These are phyloP conservation scores for Ctenopoma kingsleyae DNA, from an alignment of 2,797 vertebrate genomes.

Conservation along the genomic window DNA sequence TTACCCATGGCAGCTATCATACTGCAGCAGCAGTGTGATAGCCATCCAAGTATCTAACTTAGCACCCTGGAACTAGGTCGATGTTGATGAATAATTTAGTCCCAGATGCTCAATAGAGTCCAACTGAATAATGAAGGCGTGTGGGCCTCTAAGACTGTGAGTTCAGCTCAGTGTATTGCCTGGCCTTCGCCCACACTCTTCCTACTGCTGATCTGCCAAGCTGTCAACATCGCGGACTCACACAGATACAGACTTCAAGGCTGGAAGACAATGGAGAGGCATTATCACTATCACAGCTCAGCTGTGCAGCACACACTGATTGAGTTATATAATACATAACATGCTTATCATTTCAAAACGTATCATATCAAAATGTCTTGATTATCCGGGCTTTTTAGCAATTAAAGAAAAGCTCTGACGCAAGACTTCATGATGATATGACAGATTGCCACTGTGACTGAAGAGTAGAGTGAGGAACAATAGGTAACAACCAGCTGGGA, in stretches of 20 bases:
- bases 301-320: constrained; percentile 37
- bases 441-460: constrained; percentile 50
- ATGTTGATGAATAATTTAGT: constrained; percentile 86
- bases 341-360: constrained; percentile 30
- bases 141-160: constrained; percentile 73
- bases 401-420: constrained; percentile 40
- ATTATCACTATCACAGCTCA: constrained; percentile 50
- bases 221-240: constrained; percentile 71
- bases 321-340: constrained; percentile 19
- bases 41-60: constrained; percentile 83
- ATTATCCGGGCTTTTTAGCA: constrained; percentile 42
- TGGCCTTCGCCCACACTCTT: constrained; percentile 81
- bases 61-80: constrained; percentile 84
- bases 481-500: constrained; percentile 37
- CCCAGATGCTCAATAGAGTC: constrained; percentile 85
- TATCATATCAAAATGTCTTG: constrained; percentile 51
- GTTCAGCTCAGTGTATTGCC: constrained; percentile 74
- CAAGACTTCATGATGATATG: constrained; percentile 38
- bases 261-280: constrained; percentile 59
- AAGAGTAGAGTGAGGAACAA: constrained; percentile 45
- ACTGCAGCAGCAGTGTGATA: constrained; percentile 45
- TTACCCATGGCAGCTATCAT: constrained; percentile 66
- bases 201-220: constrained; percentile 76
- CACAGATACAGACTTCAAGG: constrained; percentile 49
- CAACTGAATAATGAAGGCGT: constrained; percentile 82